phyloP scores from a whole-genome alignment of 2,113 vertebrate species.

The Alligator mississippiensis region DNA sequence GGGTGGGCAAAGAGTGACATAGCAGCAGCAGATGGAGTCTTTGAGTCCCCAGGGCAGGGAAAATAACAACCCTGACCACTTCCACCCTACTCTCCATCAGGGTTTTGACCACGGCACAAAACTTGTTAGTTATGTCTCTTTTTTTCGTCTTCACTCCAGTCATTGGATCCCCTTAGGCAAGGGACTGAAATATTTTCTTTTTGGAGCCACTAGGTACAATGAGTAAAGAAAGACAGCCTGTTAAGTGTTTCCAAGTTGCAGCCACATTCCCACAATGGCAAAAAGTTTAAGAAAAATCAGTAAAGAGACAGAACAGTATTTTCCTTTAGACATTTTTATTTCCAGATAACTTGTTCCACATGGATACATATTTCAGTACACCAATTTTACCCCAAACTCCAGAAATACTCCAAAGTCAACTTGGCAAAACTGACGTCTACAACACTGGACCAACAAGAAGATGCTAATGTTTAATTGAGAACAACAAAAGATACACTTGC shows the following conservation, averaged over 20 bases:
- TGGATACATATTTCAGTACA: not conserved
- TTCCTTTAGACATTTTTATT: not conserved
- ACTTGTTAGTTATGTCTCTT: too few species aligned
- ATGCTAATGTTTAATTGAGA: not conserved
- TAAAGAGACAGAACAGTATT: not conserved
- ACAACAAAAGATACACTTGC: not conserved
- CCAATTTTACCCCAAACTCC: not conserved
- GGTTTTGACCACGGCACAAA: too few species aligned
- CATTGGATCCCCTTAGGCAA: not conserved
- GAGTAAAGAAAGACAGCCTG: not conserved
- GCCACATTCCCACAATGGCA: not conserved
- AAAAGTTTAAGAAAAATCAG: constrained; percentile 7
- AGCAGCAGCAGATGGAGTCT: too few species aligned
- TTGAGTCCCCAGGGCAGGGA: too few species aligned
- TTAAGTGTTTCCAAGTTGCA: not conserved
- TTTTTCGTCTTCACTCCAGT: not conserved
- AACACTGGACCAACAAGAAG: not conserved
- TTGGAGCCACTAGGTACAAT: not conserved
- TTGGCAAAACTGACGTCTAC: too few species aligned
- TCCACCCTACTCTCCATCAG: too few species aligned
- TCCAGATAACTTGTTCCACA: not conserved
- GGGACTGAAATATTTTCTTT: not conserved
- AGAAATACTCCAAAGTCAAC: not conserved
- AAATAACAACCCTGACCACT: too few species aligned
- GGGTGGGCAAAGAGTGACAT: too few species aligned